These are phyloP conservation scores for Drosophila gunungcola DNA, from an alignment of 1,140 invertebrate species.

Conservation along the genomic window DNA sequence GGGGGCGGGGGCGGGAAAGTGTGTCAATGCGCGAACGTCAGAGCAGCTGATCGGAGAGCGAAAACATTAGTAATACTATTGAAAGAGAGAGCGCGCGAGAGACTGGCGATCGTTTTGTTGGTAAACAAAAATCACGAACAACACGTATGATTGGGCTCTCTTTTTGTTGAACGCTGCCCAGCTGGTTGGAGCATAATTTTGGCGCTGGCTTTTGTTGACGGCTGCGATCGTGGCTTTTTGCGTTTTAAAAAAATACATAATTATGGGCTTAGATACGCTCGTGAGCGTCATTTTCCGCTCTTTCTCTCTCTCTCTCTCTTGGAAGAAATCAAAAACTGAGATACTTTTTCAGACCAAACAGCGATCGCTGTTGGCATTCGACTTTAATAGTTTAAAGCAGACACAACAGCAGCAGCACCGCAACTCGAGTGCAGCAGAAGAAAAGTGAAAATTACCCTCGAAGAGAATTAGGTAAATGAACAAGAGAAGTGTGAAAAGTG, in stretches of 20 bases:
- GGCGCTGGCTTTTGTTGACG: conserved; percentile 51
- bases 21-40: conserved; percentile 78
- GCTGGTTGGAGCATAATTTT: conserved; percentile 75
- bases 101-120: conserved; percentile 57
- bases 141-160: conserved; percentile 61
- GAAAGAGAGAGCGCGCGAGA: conserved; percentile 10
- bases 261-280: conserved; percentile 78
- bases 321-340: conserved; percentile 15
- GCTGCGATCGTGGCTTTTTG: conserved; percentile 59
- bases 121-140: conserved; percentile 78
- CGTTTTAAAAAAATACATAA: conserved; percentile 83
- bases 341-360: conserved; percentile 53
- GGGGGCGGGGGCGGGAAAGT: conserved; percentile 47
- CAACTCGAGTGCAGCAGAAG: conserved; percentile 56
- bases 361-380: conserved; percentile 69
- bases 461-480: conserved; percentile 62
- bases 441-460: conserved; percentile 64
- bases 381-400: conserved; percentile 78
- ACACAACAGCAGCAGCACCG: conserved; percentile 54
- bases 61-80: conserved; percentile 15
- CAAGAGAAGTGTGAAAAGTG: conserved; percentile 27
- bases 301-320: conserved; percentile 2
- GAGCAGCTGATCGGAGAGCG: conserved; percentile 71
- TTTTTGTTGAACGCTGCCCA: conserved; percentile 26
- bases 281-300: background rate